phyloP scores from a whole-genome alignment of 2,888 invertebrate genomes.

The Halocaridina rubra region DNA sequence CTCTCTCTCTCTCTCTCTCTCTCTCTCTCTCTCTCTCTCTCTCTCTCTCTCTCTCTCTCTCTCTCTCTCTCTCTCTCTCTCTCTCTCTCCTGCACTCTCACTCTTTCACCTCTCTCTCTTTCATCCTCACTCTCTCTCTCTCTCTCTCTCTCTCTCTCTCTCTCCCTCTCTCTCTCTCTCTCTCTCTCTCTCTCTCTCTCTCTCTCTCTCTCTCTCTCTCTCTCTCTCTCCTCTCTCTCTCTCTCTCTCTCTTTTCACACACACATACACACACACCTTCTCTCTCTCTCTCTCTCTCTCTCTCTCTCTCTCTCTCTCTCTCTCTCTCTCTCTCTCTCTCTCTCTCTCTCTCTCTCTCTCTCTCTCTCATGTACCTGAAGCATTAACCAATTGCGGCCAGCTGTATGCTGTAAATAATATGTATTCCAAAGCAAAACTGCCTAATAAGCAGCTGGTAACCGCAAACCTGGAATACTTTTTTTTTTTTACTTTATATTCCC shows the following conservation, averaged over 20 bases:
- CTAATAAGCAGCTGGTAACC: no score
- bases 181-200: background rate
- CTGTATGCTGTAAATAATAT: no score
- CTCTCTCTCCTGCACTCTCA: background rate
- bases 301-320: background rate
- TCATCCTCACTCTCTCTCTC: background rate
- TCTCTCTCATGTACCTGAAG: background rate
- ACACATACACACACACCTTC: no score
- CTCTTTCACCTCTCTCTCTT: background rate
- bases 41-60: background rate
- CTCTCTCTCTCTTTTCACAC: no score
- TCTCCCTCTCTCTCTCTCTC: background rate
- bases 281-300: background rate
- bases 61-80: background rate
- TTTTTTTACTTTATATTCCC: no score
- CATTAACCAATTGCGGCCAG: no score
- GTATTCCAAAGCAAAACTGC: no score
- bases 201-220: slow-evolving; percentile 1
- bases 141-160: background rate
- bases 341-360: background rate
- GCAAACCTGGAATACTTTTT: no score
- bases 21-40: background rate
- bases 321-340: background rate
- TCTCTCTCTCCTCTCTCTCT: background rate
- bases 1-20: background rate